Conservation (phyloP, 2,888 invertebrate genomes). For the Ophion ventricosus region DNA sequence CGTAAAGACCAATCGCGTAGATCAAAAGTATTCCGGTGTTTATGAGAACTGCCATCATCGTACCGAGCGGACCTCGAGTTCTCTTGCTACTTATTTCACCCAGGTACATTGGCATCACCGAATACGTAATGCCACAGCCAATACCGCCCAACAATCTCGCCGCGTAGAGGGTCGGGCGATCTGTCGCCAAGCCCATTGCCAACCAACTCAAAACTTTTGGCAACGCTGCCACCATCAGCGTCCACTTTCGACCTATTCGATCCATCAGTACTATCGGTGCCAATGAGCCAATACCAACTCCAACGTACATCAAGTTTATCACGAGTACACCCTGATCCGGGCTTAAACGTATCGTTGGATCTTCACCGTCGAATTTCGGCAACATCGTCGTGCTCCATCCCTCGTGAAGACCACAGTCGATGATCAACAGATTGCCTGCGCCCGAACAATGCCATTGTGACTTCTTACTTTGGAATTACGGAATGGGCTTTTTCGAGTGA, state of each 20-base stretch:
- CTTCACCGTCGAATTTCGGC: conserved; percentile 76
- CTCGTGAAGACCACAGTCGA: conserved; percentile 81
- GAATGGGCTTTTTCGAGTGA: neutral
- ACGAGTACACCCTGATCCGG: conserved; percentile 74
- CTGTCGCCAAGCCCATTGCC: conserved; percentile 74
- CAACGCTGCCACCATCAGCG: conserved; percentile 77
- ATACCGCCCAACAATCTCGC: conserved; percentile 79
- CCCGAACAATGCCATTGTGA: conserved; percentile 14
- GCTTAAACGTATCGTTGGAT: conserved; percentile 71
- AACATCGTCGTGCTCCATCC: conserved; percentile 81
- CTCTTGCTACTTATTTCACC: conserved; percentile 80
- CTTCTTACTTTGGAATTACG: neutral
- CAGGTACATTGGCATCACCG: conserved; percentile 81
- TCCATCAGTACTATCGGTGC: conserved; percentile 79
- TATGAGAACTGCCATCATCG: conserved; percentile 77
- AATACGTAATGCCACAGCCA: conserved; percentile 80
- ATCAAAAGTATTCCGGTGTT: conserved; percentile 78
- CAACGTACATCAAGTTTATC: conserved; percentile 79
- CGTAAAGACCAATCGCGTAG: conserved; percentile 76
- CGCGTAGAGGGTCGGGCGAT: conserved; percentile 72
- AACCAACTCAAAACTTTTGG: conserved; percentile 80
- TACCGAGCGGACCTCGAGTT: conserved; percentile 78
- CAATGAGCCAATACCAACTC: conserved; percentile 79
- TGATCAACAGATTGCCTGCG: conserved; percentile 79
- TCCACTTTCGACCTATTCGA: conserved; percentile 80